Conservation (phyloP, 2,113 vertebrate species). For the Galbula dea region DNA sequence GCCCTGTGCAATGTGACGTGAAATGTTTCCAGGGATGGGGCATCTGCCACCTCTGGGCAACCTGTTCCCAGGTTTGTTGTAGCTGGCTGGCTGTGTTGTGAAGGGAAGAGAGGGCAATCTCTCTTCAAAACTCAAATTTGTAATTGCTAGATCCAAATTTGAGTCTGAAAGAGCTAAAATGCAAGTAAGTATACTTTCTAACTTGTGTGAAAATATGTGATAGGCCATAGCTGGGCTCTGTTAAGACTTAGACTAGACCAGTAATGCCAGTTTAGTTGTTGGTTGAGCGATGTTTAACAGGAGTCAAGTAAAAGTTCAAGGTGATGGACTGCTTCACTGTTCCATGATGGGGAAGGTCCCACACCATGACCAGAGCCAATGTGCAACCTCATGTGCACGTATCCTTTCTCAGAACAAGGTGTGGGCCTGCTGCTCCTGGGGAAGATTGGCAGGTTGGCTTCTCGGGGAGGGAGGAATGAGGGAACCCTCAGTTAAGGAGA, state of each 20-base stretch:
- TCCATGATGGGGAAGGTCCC: neutral
- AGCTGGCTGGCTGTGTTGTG: neutral
- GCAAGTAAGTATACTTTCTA: neutral
- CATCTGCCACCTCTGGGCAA: neutral
- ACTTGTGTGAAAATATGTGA: neutral
- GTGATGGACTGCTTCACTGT: rapidly evolving
- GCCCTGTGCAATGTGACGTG: neutral
- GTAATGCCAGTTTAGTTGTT: neutral
- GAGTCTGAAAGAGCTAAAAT: neutral
- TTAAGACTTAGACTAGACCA: neutral
- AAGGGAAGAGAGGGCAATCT: neutral
- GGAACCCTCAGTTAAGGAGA: neutral
- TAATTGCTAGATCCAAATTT: neutral
- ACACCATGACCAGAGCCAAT: neutral
- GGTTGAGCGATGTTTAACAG: neutral
- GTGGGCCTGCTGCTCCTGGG: neutral
- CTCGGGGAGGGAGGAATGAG: neutral
- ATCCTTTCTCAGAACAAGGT: neutral
- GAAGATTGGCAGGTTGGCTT: neutral
- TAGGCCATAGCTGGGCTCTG: neutral
- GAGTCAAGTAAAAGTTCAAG: neutral
- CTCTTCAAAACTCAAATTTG: neutral
- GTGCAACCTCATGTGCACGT: neutral
- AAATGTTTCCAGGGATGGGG: neutral
- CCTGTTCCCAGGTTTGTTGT: neutral